Base-by-base conservation (phyloP, 2,113 vertebrate species). In the Galemys pyrenaicus region DNA sequence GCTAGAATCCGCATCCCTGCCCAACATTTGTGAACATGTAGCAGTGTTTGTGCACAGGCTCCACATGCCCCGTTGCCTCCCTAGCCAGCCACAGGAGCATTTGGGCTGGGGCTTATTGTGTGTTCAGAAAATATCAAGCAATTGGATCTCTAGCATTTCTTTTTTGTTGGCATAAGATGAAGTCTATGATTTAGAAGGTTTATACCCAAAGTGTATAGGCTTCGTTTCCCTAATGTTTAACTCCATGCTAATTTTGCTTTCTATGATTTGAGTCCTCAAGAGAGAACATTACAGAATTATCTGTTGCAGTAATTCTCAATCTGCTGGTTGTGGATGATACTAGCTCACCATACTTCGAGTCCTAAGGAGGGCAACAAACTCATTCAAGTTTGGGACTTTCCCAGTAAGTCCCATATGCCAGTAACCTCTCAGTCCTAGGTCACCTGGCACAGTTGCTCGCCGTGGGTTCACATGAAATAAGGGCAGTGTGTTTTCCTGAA, bases 121-220 rank as follows among this genome's bases (percentile, higher is more conserved):
- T 37, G 22, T 24, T 79, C 73, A 74, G 82, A 77, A 92, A 92
- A 54, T 67, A 80, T 17, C 60, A 68, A 78, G 35, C 35, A 51
- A 30, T 30, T 82, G 35, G 49, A 65, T 51, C 44, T 68, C n/a
- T 75, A 65, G 46, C 49, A 84, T 56, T 54, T 91, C 15, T 65
- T 84, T 49, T n/a, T 89, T 92, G 24, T 86, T 28, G 37, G 54
- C 28, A n/a, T 91, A 79, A 85, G 11, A n/a, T 84, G 71, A 94
- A 51, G 12, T 46, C 73, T 92, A 51, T 83, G 44, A 78, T 82
- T 37, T 32, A 81, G 82, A 74, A 91, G 49, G 1, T 37, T 81
- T 85, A 68, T 28, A 58, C 93, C 80, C 9, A 58, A 81, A 78
- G 49, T 70, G 3, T 46, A 80, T 19, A 84, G 8, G n/a, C 6